These are phyloP conservation scores for Orycteropus afer DNA, from an alignment of 2,113 vertebrate species.

Conservation along the genomic window DNA sequence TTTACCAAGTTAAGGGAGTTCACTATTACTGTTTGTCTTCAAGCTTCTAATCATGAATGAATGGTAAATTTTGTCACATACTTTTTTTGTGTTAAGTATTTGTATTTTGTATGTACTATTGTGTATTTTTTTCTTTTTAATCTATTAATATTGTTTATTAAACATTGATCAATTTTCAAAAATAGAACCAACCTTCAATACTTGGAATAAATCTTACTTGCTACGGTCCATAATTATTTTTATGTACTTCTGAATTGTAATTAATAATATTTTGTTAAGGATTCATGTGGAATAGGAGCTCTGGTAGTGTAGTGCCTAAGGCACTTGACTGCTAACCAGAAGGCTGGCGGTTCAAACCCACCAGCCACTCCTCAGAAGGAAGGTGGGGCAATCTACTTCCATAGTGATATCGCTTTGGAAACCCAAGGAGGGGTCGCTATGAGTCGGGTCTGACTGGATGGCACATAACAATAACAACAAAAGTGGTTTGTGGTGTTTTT, in stretches of 20 bases:
- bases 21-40: neutral
- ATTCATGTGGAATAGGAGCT: neutral
- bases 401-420: too few relatives aligned
- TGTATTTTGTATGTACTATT: neutral
- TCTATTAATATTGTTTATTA: too few relatives aligned
- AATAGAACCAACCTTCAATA: neutral
- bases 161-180: neutral
- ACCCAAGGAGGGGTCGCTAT: too few relatives aligned
- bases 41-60: neutral
- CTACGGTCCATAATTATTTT: neutral
- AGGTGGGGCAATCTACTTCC: too few relatives aligned
- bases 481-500: too few relatives aligned
- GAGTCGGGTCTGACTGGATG: too few relatives aligned
- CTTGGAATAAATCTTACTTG: neutral
- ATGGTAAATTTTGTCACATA: neutral
- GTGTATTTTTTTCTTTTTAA: neutral
- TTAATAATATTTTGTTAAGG: constrained; percentile 8
- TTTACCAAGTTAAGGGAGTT: neutral
- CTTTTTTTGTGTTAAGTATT: too few relatives aligned
- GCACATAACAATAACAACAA: too few relatives aligned
- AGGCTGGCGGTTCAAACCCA: too few relatives aligned
- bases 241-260: neutral
- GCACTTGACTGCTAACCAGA: too few relatives aligned
- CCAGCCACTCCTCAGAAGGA: too few relatives aligned
- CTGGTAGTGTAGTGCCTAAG: too few relatives aligned